These are phyloP conservation scores for Aradophagus sp. DNA, from an alignment of 1,140 invertebrate species.

Conservation along the genomic window DNA sequence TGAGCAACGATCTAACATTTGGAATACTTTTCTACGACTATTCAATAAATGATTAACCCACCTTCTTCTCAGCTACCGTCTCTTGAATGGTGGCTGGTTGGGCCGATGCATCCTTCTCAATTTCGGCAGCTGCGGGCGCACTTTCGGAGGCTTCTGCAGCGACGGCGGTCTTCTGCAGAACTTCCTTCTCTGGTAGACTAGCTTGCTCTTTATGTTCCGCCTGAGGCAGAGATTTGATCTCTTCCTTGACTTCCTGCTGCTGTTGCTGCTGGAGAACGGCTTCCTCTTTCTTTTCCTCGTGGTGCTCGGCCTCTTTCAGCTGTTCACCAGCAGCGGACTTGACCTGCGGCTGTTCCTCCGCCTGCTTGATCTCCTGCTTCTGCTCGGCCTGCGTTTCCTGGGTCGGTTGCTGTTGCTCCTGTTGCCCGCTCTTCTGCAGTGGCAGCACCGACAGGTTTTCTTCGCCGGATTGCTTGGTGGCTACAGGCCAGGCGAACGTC, in stretches of 20 bases:
- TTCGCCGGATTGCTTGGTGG: constrained; percentile 44
- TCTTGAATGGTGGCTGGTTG: constrained; percentile 20
- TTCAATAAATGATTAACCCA: no score
- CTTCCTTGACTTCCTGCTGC: constrained; percentile 21
- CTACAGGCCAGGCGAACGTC: constrained; percentile 64
- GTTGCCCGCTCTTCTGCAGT: constrained; percentile 34
- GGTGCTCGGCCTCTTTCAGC: constrained; percentile 13
- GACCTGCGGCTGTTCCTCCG: constrained; percentile 21
- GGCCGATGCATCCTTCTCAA: constrained; percentile 16
- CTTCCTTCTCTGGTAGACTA: constrained; percentile 36
- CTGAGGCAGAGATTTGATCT: constrained; percentile 13
- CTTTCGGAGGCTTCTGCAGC: constrained; percentile 44
- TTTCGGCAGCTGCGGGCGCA: constrained; percentile 20
- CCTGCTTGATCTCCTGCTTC: constrained; percentile 15
- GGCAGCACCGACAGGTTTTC: constrained; percentile 34
- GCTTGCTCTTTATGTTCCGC: constrained; percentile 18
- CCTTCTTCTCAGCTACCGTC: constrained; percentile 39
- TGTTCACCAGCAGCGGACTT: constrained; percentile 37
- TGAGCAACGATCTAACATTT: no score
- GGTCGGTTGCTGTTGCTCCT: constrained; percentile 16
- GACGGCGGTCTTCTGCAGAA: constrained; percentile 45
- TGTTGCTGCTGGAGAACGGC: constrained; percentile 26
- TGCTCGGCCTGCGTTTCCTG: constrained; percentile 18
- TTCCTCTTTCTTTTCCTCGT: constrained; percentile 55
- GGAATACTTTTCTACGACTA: no score